Evolutionary conservation across 2,113 vertebrate genomes (phyloP).

Genomic region (Hydrolagus affinis): DNA sequence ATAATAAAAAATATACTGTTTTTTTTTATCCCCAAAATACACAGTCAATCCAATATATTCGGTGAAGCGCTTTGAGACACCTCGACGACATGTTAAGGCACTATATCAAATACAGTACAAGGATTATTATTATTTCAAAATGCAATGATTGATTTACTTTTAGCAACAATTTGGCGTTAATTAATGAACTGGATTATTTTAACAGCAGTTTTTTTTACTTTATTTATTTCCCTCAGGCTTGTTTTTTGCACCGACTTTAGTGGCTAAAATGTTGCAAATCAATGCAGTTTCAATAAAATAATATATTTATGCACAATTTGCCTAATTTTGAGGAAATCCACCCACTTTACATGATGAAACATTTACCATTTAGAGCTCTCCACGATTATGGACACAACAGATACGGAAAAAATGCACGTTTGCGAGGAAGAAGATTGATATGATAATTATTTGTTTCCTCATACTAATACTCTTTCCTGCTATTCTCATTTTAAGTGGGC

Average conservation of each 20-base stretch:
- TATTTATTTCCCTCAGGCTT: background rate
- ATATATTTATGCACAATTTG: background rate
- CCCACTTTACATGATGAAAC: too few species aligned
- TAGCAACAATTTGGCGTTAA: too few species aligned
- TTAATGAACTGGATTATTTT: background rate
- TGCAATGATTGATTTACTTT: too few species aligned
- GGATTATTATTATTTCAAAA: too few species aligned
- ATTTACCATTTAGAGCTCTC: background rate
- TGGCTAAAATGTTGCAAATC: background rate
- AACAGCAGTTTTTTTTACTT: background rate
- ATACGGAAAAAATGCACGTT: background rate
- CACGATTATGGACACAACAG: background rate
- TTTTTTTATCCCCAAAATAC: too few species aligned
- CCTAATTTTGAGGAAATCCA: background rate
- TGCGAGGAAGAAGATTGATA: background rate
- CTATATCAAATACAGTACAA: too few species aligned
- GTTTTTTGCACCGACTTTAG: background rate
- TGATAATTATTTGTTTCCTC: background rate
- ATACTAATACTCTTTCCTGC: constrained; percentile 11
- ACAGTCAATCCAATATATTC: too few species aligned
- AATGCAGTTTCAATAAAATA: background rate
- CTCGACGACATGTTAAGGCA: too few species aligned
- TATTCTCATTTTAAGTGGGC: background rate
- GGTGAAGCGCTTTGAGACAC: too few species aligned
- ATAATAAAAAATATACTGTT: too few species aligned